These are phyloP conservation scores for Spodoptera exigua DNA, from an alignment of 2,888 invertebrate genomes.

Conservation along the genomic window DNA sequence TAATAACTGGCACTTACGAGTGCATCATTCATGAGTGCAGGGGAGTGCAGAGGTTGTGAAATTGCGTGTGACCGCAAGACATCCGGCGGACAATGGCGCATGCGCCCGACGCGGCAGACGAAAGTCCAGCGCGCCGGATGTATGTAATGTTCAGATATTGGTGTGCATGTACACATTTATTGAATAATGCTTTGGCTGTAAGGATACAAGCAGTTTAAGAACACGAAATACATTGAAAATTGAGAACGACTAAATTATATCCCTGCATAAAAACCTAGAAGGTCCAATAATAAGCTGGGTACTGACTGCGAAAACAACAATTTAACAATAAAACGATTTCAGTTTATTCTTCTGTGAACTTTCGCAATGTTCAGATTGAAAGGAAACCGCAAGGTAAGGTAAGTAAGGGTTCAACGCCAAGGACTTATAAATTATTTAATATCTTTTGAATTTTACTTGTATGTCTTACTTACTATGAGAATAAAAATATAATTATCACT, in stretches of 20 bases:
- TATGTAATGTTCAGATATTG: constrained; percentile 82
- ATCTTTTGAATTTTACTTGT: constrained; percentile 38
- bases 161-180: constrained; percentile 73
- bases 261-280: too few relatives aligned
- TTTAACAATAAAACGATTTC: constrained; percentile 12
- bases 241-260: too few relatives aligned
- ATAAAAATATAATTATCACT: constrained; percentile 27
- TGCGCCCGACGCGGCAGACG: constrained; percentile 71
- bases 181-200: constrained; percentile 64
- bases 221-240: constrained; percentile 19
- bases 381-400: constrained; percentile 69
- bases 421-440: constrained; percentile 49
- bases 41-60: constrained; percentile 84
- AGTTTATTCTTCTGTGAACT: constrained; percentile 47
- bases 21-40: constrained; percentile 71
- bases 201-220: constrained; percentile 50
- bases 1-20: constrained; percentile 68
- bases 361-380: constrained; percentile 58
- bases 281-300: too few relatives aligned
- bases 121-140: constrained; percentile 81
- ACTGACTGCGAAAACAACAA: neutral
- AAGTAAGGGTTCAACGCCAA: constrained; percentile 51
- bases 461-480: constrained; percentile 24
- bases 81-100: constrained; percentile 85
- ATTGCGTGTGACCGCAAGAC: constrained; percentile 88